Evolutionary conservation across 2,797 vertebrate genomes (phyloP).

Genomic region (Psittacula derbiana): DNA sequence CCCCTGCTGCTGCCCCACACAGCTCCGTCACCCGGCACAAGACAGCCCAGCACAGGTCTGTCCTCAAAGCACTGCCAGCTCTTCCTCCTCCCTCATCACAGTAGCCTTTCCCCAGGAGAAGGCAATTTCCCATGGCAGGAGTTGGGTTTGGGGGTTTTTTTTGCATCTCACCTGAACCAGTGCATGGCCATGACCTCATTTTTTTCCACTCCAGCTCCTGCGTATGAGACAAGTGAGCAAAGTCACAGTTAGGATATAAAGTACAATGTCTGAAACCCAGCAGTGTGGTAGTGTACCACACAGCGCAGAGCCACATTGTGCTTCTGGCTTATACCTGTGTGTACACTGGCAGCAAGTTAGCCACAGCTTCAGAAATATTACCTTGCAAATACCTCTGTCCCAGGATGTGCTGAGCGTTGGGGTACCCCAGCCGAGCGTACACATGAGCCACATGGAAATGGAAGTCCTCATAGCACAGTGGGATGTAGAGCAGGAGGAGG

Average conservation of each 20-base stretch:
- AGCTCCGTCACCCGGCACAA: not conserved
- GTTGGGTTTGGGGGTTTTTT: not conserved
- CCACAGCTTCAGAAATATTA: not conserved
- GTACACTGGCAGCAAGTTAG: not conserved
- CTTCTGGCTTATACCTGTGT: not conserved
- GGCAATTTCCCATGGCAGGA: not conserved
- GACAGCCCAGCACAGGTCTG: fast-evolving
- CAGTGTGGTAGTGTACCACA: not conserved
- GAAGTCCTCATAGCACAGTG: constrained; percentile 57
- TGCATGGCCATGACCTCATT: constrained; percentile 65
- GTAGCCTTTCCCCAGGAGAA: not conserved
- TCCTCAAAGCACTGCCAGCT: not conserved
- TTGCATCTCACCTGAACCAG: constrained; percentile 73
- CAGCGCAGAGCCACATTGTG: fast-evolving
- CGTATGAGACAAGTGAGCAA: not conserved
- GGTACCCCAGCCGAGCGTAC: constrained; percentile 60
- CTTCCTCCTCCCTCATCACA: not conserved
- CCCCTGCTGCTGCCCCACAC: fast-evolving
- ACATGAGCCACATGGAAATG: constrained; percentile 68
- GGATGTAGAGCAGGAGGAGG: constrained; percentile 65
- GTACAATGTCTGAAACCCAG: not conserved
- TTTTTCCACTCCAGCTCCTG: constrained; percentile 70
- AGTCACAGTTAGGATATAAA: not conserved
- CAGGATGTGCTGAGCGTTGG: constrained; percentile 64
- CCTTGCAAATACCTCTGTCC: constrained; percentile 76